Evolutionary conservation across 2,797 vertebrate genomes (phyloP), one percentile per base, ranked within the genome.

Genomic region (Discoglossus pictus): DNA sequence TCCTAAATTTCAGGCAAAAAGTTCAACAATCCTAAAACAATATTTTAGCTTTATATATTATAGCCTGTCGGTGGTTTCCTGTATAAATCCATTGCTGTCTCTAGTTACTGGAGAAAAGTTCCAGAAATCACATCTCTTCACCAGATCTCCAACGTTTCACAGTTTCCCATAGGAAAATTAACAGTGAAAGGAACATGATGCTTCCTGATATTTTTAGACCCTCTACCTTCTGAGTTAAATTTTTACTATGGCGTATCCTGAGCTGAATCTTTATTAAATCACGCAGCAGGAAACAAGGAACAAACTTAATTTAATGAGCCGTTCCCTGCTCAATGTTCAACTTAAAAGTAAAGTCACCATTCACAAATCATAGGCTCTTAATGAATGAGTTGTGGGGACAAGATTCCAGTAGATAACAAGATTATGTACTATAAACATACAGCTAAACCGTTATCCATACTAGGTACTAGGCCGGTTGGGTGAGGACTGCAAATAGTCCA

Each of bases 161-260:
- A 15, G 42, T 44, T 44, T 44, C 42, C 42, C 42, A 17, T 44
- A 44, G 17, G 42, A 44, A 44, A 44, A 44, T 44, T 15, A 44
- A 20, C 15, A 44, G 42, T 7, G 42, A 20, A n/a, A 12, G n/a
- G 6, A 17, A 16, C 42, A 44, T 44, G 15, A 44, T 6, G 42
- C 16, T 44, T 2, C 42, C 15, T 15, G n/a, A 7, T 44, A 44
- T 20, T 20, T 20, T 20, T 20, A 44, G 42, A 43, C 8, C 3
- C 15, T 17, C 42, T 20, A 44, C 42, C 42, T 17, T 20, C 42
- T 44, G 42, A 44, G 42, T 44, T 17, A 20, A 42, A 4, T 7
- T 42, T 42, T 42, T 42, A 42, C n/a, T 42, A 8, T 15, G 15
- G 6, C n/a, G 8, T 42, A 42, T 16, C 42, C 2, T 44, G 42